phyloP scores from a whole-genome alignment of 2,888 invertebrate species.

The Pocota personata region DNA sequence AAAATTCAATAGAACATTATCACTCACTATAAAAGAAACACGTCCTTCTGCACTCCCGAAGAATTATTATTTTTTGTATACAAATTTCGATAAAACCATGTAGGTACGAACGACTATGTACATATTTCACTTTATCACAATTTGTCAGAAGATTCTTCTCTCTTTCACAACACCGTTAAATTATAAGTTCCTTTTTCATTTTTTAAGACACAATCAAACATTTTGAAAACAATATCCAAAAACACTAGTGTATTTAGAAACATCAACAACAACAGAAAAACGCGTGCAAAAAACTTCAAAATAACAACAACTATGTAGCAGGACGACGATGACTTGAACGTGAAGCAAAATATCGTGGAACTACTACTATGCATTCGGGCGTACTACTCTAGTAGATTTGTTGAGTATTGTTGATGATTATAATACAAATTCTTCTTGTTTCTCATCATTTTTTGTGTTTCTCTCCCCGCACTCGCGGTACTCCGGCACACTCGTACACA shows the following conservation, averaged over 20 bases:
- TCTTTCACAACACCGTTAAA: too few species aligned
- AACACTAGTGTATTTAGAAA: too few species aligned
- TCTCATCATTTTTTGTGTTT: background rate
- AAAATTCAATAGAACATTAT: background rate
- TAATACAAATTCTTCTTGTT: background rate
- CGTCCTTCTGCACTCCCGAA: background rate
- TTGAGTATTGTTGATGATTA: background rate
- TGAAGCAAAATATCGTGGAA: background rate
- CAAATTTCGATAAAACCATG: too few species aligned
- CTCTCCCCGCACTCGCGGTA: background rate
- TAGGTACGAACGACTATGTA: too few species aligned
- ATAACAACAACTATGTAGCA: background rate
- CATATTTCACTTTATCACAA: too few species aligned
- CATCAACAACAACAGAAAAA: background rate
- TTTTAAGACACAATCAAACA: too few species aligned
- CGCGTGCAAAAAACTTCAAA: background rate
- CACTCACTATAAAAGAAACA: conserved; percentile 2
- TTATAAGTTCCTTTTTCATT: too few species aligned
- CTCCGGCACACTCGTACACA: background rate
- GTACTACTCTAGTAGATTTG: background rate
- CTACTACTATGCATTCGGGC: background rate
- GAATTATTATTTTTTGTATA: background rate
- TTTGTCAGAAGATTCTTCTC: too few species aligned
- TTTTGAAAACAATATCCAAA: too few species aligned
- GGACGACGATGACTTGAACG: background rate